Base-by-base conservation (phyloP, 37 sponge, comb jelly and placozoan genomes). In the Haliclona indistincta region DNA sequence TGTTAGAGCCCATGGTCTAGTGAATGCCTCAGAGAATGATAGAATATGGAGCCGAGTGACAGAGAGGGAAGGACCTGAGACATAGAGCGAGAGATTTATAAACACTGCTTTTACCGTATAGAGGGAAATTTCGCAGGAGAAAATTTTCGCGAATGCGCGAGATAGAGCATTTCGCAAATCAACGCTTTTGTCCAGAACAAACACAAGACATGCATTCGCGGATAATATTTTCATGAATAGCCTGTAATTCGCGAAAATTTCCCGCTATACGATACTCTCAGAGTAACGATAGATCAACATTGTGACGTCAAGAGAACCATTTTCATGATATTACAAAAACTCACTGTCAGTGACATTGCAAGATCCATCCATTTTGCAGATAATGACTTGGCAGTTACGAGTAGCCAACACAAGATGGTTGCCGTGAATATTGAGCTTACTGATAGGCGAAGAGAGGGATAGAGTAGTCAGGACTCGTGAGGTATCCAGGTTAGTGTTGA, bases 401-500 rank as follows among this genome's bases (percentile, higher is more conserved):
- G 80, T 73, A 13, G 81, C 74, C 47, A 91, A 25, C 2, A 86
- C 13, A 28, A 91, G 80, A 49, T 56, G 55, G 67, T 86, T 55
- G 38, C 76, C 83, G 32, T 73, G 72, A 61, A 91, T 30, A 62
- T 91, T 91, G 19, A 91, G 47, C 40, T 68, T 83, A 56, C 75
- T 58, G 22, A 78, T 19, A 26, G 92, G 84, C 0, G 80, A 87
- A 4, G 71, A 36, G 5, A 80, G 43, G 30, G 64, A 82, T 33
- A 87, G 36, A 6, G 54, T 53, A 45, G 75, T 30, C 42, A 86
- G 71, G 32, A 77, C 54, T 25, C 78, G 84, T 32, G 86, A 85
- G 43, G 73, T 83, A 79, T 90, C 95, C 56, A 90, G 74, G 54
- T 94, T 94, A 52, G 77, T 80, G 43, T 81, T 82, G 10, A 84